Evolutionary conservation across 2,113 vertebrate species (phyloP).

Genomic region (Phoxinus phoxinus): DNA sequence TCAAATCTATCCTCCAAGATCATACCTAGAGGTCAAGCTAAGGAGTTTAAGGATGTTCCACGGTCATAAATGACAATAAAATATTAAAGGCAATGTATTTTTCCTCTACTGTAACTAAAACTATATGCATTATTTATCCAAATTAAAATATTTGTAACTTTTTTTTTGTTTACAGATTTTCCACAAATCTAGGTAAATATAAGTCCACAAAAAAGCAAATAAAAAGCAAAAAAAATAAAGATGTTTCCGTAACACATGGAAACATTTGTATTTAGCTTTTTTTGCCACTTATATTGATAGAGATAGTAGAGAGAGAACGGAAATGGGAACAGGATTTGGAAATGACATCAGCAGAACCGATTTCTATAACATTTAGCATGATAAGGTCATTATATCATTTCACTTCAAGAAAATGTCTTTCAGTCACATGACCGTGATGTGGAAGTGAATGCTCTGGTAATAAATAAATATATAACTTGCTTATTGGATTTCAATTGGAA

Average conservation of each 20-base stretch:
- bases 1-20: neutral
- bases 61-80: neutral
- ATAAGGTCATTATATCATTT: neutral
- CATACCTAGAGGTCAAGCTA: neutral
- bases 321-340: neutral
- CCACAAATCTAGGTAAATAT: too few relatives aligned
- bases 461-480: neutral
- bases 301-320: neutral
- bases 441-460: neutral
- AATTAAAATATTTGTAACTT: neutral
- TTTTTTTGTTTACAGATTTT: too few relatives aligned
- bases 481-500: neutral
- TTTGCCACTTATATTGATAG: neutral
- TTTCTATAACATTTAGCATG: neutral
- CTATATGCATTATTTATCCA: too few relatives aligned
- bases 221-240: too few relatives aligned
- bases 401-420: neutral
- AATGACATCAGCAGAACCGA: neutral
- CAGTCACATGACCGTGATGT: neutral
- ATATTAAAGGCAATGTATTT: neutral
- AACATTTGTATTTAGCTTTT: too few relatives aligned
- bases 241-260: too few relatives aligned
- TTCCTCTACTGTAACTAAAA: neutral
- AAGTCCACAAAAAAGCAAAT: too few relatives aligned
- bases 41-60: neutral